Evolutionary conservation across 2,797 vertebrate genomes (phyloP), one percentile per base, ranked within the genome.

Genomic region (Tauraco hartlaubi): DNA sequence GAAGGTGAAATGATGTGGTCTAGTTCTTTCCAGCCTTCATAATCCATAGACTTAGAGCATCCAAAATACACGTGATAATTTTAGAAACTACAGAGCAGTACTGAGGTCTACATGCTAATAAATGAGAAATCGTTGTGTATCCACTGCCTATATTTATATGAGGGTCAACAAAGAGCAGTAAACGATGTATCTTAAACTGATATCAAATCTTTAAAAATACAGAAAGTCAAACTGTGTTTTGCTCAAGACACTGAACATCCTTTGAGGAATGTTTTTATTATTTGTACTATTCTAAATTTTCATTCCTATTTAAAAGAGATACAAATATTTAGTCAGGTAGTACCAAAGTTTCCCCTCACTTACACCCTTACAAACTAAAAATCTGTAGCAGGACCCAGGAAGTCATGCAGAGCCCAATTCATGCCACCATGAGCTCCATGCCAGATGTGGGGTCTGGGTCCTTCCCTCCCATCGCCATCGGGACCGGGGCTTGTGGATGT

Each of bases 401-500:
- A 39, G 12, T 62, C 12, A 0, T 12, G 28, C 33, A 74, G 76
- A 93, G 28, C 31, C 78, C 52, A 12, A 1, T 43, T 80, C 19
- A 23, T 85, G 56, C 23, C 11, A n/a, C 43, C 4, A 1, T 12
- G 44, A 1, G 35, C 18, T 81, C 59, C 2, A 0, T 71, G 19
- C 39, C 29, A 54, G 17, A 46, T 20, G 1, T 22, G 54, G 39
- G 28, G 8, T 66, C 51, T 31, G 39, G 7, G 14, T 90, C 59
- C 71, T 75, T 87, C 80, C 62, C 4, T 56, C 64, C 37, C n/a
- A 0, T 26, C 2, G 0, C 48, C 13, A 3, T 2, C 0, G 0
- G 52, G 31, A 46, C 11, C 23, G 0, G 3, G 62, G 21, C 31
- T 26, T 7, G 1, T 8, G 43, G n/a, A 8, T 51, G 4, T 3